phyloP scores from a whole-genome alignment of 2,113 vertebrate species.

The Rhinolophus sinicus region DNA sequence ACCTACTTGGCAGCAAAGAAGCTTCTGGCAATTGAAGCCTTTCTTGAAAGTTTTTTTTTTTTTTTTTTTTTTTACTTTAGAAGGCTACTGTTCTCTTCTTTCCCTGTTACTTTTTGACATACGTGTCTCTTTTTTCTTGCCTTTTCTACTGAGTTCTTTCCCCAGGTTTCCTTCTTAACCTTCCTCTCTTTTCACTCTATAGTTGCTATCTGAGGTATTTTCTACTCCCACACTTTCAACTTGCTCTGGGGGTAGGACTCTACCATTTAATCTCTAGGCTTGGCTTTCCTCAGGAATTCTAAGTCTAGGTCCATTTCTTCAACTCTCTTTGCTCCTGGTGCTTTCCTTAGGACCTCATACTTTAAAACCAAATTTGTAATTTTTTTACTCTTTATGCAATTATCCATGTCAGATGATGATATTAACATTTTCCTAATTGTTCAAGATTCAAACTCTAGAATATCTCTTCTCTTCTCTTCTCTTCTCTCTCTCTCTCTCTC shows the following conservation, averaged over 20 bases:
- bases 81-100: not conserved
- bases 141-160: not conserved
- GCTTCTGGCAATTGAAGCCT: not conserved
- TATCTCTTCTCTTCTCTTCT: not conserved
- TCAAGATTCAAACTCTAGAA: not conserved
- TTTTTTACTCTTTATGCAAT: not conserved
- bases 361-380: slow-evolving; percentile 7
- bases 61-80: not conserved
- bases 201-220: not conserved
- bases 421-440: not conserved
- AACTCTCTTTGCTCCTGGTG: not conserved
- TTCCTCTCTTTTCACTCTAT: not conserved
- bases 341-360: not conserved
- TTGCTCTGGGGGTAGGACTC: not conserved
- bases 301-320: not conserved
- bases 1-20: not conserved
- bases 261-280: not conserved
- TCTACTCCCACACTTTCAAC: not conserved
- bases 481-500: not conserved
- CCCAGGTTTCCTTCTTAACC: not conserved
- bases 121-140: not conserved
- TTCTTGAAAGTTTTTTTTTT: not conserved
- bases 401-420: not conserved
- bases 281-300: not conserved
- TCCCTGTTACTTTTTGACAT: not conserved